Base-by-base conservation (phyloP, 2,888 invertebrate species). In the Drosophila niveifrons region DNA sequence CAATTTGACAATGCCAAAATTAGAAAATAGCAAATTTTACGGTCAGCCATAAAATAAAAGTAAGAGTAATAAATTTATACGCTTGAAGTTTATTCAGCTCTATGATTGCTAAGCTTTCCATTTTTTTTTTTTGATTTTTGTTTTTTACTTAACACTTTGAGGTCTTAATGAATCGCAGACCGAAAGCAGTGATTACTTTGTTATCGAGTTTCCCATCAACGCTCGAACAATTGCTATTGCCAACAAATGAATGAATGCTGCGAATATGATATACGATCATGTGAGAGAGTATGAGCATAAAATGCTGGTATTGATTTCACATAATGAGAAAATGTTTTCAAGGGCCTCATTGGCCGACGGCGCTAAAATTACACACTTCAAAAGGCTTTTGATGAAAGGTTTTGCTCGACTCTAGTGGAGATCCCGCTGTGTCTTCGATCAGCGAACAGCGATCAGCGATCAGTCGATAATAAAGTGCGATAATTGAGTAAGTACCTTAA, bases 221-320 rank as follows among this genome's bases (percentile, higher is more conserved):
- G 39, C 39, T 29, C 15, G 23, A 74, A 67, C 74, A 66, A 66
- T 65, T 41, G 65, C 8, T 46, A 43, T 57, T 17, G 46, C 39
- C 63, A 50, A 51, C 62, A 57, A 56, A 28, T 39, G 51, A 61
- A 72, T 53, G 47, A 53, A 44, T 50, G 44, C 51, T 51, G 61
- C 65, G 46, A 34, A 65, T 57, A 47, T 17, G 23, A 13, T 23
- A 15, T n/a, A 41, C 3, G 28, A 39, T 3, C 23, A 23, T 23
- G 23, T 4, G 23, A 23, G 23, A 23, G 15, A 13, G 55, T 69
- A 17, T 44, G 50, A 28, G 44, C 17, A 52, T 52, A 58, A 56
- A 56, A 80, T 82, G 83, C 86, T 83, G 82, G 81, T 86, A 80
- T 83, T 53, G 78, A 81, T 82, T 86, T 86, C 82, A 73, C 56